Conservation (phyloP, 92 coral and sea anemone species). For the Meandrina meandrites region DNA sequence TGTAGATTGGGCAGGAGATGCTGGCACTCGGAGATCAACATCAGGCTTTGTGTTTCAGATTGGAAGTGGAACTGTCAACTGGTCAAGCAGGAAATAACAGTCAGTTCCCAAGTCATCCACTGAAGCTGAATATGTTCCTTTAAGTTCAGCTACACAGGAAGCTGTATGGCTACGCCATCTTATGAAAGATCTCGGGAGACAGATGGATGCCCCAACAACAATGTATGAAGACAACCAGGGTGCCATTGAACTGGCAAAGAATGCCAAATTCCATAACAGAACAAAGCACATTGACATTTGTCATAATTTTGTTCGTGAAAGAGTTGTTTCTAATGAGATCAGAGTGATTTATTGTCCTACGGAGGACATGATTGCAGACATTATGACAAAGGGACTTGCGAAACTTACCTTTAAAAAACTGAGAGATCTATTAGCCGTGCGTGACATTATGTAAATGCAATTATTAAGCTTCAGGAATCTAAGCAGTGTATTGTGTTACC, state of each 20-base stretch:
- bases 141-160: constrained; percentile 32
- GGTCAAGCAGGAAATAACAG: too few species aligned
- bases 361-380: constrained; percentile 62
- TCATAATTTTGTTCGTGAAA: too few species aligned
- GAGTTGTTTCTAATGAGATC: too few species aligned
- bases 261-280: constrained; percentile 59
- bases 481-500: neutral
- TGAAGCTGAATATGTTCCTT: constrained; percentile 63
- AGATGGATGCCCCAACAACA: constrained; percentile 1
- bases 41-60: constrained; percentile 29
- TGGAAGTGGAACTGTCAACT: constrained; percentile 34
- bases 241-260: constrained; percentile 66
- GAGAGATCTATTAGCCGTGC: neutral
- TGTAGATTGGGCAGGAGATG: too few species aligned
- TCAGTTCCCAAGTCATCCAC: constrained; percentile 56
- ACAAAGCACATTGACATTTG: too few species aligned
- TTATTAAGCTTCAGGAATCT: neutral
- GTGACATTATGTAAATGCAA: neutral
- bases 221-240: constrained; percentile 68
- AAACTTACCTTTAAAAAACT: constrained; percentile 6
- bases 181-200: too few species aligned
- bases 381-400: constrained; percentile 53
- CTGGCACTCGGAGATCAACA: too few species aligned
- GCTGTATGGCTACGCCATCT: constrained; percentile 25
- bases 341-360: too few species aligned